Percentiles rank a stretch among this genome's conserved stretches.
Evolutionary conservation across 2,888 invertebrate species (phyloP).

Genomic region (Cremastinae sp.): DNA sequence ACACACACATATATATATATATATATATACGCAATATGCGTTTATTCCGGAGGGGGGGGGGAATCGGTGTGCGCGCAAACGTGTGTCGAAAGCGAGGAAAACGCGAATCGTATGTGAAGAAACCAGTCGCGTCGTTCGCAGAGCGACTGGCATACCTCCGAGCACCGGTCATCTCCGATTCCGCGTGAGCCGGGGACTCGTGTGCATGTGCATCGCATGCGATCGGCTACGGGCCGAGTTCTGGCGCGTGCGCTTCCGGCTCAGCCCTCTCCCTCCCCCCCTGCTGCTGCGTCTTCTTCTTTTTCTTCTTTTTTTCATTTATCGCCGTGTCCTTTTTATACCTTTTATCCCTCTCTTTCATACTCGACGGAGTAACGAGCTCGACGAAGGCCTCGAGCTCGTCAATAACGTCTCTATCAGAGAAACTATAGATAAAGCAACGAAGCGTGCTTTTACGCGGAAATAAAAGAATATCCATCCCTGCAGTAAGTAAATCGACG

Average conservation of each 20-base stretch:
- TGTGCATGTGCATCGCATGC: conserved; percentile 60
- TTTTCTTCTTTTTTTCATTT: conserved; percentile 7
- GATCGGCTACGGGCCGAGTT: conserved; percentile 59
- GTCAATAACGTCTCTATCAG: conserved; percentile 22
- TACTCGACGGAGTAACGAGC: conserved; percentile 6
- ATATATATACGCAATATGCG: no score
- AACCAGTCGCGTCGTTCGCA: conserved; percentile 60
- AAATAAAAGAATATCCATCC: neutral
- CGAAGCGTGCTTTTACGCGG: neutral
- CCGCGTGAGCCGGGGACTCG: conserved; percentile 59
- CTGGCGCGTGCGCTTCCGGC: conserved; percentile 70
- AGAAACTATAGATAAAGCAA: conserved; percentile 1
- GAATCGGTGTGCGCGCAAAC: neutral
- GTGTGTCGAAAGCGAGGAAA: conserved; percentile 46
- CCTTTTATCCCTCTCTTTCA: neutral
- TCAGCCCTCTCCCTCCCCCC: conserved; percentile 50
- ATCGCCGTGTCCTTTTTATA: neutral
- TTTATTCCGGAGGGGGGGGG: neutral
- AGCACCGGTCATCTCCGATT: conserved; percentile 66
- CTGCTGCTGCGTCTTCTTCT: neutral
- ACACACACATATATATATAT: no score
- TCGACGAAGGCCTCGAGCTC: conserved; percentile 37
- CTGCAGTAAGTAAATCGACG: no score
- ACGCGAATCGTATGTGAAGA: conserved; percentile 63
- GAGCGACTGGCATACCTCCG: conserved; percentile 64